Conservation (phyloP, 2,888 invertebrate species). For the Hoplodrina ambigua region DNA sequence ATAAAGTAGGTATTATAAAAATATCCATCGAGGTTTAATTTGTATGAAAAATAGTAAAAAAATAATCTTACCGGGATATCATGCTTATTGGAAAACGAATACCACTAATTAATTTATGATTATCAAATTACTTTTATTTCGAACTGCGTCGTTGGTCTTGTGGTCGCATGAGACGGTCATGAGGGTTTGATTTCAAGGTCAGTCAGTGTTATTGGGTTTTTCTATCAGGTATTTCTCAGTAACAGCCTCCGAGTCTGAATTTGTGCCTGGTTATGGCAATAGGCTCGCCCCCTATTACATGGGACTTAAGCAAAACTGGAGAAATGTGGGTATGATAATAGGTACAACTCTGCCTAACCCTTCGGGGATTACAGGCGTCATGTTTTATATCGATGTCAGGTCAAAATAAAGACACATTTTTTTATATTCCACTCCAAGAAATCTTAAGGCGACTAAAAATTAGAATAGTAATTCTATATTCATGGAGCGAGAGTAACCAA, state of each 20-base stretch:
- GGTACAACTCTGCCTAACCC: no score
- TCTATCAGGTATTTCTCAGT: no score
- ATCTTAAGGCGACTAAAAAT: constrained; percentile 46
- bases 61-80: not conserved
- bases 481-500: constrained; percentile 52
- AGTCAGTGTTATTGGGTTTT: no score
- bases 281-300: no score
- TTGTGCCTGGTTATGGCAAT: no score
- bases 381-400: constrained; percentile 16
- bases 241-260: no score
- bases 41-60: not conserved
- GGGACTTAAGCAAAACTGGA: no score
- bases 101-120: constrained; percentile 5
- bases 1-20: not conserved
- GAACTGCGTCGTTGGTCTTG: no score
- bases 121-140: constrained; percentile 18
- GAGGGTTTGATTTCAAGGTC: no score
- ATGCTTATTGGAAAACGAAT: constrained; percentile 3
- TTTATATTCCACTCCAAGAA: constrained; percentile 41
- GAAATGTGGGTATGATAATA: no score
- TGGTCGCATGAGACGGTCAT: no score
- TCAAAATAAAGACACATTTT: constrained; percentile 24
- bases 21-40: not conserved
- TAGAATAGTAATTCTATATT: constrained; percentile 63
- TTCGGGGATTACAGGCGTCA: no score